Conservation (phyloP, 2,113 vertebrate genomes). For the Anser cygnoides region DNA sequence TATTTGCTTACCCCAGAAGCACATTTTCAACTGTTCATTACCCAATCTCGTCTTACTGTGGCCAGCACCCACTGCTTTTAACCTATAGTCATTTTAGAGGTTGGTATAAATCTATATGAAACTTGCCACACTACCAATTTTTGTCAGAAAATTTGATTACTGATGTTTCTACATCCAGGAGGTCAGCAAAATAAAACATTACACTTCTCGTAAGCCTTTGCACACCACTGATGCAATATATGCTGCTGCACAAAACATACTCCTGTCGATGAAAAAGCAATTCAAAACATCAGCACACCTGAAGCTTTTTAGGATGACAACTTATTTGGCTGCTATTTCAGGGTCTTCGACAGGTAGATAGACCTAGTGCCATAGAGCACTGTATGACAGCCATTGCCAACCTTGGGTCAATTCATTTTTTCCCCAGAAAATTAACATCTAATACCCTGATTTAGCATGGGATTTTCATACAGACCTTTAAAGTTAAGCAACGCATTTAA, state of each 20-base stretch:
- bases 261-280: neutral
- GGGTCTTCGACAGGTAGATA: neutral
- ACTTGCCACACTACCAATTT: neutral
- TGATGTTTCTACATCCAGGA: neutral
- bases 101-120: neutral
- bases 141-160: constrained; percentile 8
- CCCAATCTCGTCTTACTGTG: neutral
- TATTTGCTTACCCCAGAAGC: neutral
- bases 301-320: neutral
- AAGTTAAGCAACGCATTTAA: neutral
- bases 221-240: neutral
- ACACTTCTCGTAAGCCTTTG: neutral
- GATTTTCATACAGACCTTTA: neutral
- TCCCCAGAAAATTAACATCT: neutral
- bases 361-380: neutral
- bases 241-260: neutral
- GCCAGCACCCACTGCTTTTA: neutral
- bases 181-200: neutral
- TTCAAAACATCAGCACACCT: neutral
- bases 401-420: neutral
- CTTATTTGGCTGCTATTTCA: neutral
- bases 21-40: neutral
- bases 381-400: neutral
- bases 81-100: neutral
- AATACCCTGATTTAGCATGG: neutral